Evolutionary conservation across 2,797 vertebrate species (phyloP).

Genomic region (Melanotaenia nigrans): DNA sequence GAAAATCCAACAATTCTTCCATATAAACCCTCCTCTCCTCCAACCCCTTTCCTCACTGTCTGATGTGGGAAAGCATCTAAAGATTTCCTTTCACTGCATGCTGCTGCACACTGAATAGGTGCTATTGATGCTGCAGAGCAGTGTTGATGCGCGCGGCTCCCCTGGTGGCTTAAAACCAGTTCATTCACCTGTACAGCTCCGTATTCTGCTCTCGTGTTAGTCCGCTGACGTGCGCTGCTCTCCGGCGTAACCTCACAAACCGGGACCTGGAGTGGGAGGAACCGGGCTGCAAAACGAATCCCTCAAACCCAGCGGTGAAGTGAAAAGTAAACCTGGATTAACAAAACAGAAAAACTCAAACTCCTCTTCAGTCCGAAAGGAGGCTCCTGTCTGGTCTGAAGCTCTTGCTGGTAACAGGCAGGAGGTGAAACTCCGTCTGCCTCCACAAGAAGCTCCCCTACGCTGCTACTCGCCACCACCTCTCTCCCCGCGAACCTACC

Average conservation of each 20-base stretch:
- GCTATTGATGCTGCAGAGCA: conserved; percentile 63
- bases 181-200: conserved; percentile 34
- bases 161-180: conserved; percentile 37
- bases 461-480: conserved; percentile 23
- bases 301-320: conserved; percentile 25
- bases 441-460: conserved; percentile 18
- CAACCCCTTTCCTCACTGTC: conserved; percentile 36
- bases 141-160: conserved; percentile 30
- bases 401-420: conserved; percentile 21
- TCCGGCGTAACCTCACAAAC: conserved; percentile 44
- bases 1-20: conserved; percentile 71
- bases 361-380: conserved; percentile 15
- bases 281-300: conserved; percentile 29
- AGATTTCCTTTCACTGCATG: conserved; percentile 46
- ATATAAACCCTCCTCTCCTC: conserved; percentile 41
- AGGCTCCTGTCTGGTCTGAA: not conserved
- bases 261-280: not conserved
- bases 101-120: conserved; percentile 32
- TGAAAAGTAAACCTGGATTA: conserved; percentile 22
- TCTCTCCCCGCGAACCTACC: conserved; percentile 39
- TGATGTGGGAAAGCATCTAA: conserved; percentile 47
- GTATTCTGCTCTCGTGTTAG: not conserved
- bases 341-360: conserved; percentile 24
- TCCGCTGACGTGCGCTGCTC: conserved; percentile 34
- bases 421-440: conserved; percentile 28